phyloP scores from a whole-genome alignment of 2,113 vertebrate species.

The Jacana jacana region DNA sequence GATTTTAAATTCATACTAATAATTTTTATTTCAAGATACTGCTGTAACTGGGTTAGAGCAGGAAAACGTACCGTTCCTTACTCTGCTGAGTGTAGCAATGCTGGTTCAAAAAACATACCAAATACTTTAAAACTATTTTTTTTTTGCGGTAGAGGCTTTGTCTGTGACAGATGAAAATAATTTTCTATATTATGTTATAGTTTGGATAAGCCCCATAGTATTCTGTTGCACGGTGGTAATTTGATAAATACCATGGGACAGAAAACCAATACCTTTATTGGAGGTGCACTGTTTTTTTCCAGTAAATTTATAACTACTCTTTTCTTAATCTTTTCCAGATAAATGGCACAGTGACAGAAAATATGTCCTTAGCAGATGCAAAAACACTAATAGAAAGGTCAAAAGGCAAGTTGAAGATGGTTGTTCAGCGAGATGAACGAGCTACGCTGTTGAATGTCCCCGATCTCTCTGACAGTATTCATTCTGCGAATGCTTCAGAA shows the following conservation, averaged over 20 bases:
- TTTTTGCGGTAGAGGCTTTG: neutral
- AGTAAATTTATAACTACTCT: neutral
- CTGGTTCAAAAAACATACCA: neutral
- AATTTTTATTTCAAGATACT: neutral
- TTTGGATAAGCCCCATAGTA: neutral
- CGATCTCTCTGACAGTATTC: constrained; percentile 95
- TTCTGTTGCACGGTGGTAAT: neutral
- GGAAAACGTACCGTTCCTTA: neutral
- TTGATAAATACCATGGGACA: neutral
- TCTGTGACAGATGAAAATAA: neutral
- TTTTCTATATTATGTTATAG: neutral
- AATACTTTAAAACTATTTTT: neutral
- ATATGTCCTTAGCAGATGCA: constrained; percentile 97
- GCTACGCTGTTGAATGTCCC: constrained; percentile 95
- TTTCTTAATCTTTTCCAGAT: constrained; percentile 80
- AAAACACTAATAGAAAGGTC: constrained; percentile 99
- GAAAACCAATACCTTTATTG: neutral
- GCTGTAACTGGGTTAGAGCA: neutral
- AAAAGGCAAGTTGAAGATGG: constrained; percentile 99
- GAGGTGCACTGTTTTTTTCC: neutral
- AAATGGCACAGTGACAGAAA: constrained; percentile 98
- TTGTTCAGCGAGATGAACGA: constrained; percentile 95
- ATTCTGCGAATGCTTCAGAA: constrained; percentile 96
- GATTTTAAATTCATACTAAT: neutral
- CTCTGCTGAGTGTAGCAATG: neutral